Evolutionary conservation across 2,888 invertebrate genomes (phyloP), one percentile per base, ranked within the genome.

Genomic region (Ectobius pallidus): DNA sequence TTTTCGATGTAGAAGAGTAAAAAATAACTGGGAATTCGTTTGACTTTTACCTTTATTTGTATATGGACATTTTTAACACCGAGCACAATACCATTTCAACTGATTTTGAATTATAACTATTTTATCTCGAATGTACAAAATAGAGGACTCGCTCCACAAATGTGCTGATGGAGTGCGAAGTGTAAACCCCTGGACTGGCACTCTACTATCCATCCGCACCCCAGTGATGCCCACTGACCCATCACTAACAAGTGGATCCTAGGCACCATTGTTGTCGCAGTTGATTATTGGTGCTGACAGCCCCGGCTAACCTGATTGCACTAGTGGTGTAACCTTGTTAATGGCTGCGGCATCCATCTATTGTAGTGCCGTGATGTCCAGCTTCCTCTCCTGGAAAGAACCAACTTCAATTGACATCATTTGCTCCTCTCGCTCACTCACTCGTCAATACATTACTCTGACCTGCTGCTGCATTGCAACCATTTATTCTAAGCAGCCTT

Each of bases 271-370:
- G 32, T 61, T 68, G 49, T 52, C 32, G 46, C 30, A 32, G 68
- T 32, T 46, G 68, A 68, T 69, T 52, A 69, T 69, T 32, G 34
- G n/a, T 46, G 52, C 69, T 69, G 69, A 69, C 69, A 69, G 69
- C 69, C 18, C 16, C 32, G 14, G 20, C 69, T 69, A 69, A 69
- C 69, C 18, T 63, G 63, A 63, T 63, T 63, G 52, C 52, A 52
- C 25, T 25, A 9, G 52, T 52, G 39, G 69, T 58, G 62, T 71
- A 71, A 63, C 71, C 34, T 71, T 42, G 63, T 71, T 71, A 71
- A 71, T 71, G 71, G 49, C 49, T 42, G 63, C 25, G 63, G 20
- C 39, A 3, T 11, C 63, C 55, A 3, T 6, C 63, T 20, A 63
- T 42, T 63, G 63, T 39, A 11, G 16, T 39, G 20, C 4, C 34